These are phyloP conservation scores for Ceyx margarethae DNA, from an alignment of 2,113 vertebrate species.

Conservation along the genomic window DNA sequence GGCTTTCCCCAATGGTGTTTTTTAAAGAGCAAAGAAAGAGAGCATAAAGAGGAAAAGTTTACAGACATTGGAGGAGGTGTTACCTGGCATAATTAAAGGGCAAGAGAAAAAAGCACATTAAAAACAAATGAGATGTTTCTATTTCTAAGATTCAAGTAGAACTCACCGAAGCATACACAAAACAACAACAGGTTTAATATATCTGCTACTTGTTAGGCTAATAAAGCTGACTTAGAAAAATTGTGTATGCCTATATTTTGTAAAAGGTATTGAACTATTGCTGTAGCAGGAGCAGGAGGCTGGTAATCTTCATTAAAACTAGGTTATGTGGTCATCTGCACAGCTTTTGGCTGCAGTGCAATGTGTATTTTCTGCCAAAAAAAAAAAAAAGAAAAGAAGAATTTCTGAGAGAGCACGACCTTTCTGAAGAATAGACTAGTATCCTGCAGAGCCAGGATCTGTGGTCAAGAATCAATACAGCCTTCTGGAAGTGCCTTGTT, in stretches of 20 bases:
- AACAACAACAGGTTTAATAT: background rate
- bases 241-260: background rate
- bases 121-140: background rate
- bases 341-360: background rate
- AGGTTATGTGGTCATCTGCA: conserved; percentile 3
- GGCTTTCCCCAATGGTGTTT: background rate
- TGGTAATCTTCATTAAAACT: conserved; percentile 28
- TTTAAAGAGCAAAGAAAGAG: background rate
- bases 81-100: background rate
- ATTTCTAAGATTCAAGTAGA: background rate
- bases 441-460: conserved; percentile 43
- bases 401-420: conserved; percentile 19
- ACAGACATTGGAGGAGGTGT: background rate
- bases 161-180: background rate
- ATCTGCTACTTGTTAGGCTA: background rate
- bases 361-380: conserved; percentile 41
- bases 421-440: conserved; percentile 55
- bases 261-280: background rate
- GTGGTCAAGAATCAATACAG: conserved; percentile 65
- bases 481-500: conserved; percentile 44
- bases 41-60: conserved; percentile 15
- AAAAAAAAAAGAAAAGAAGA: background rate
- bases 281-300: background rate
- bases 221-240: conserved; percentile 13
- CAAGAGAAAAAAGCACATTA: background rate